phyloP scores from a whole-genome alignment of 2,113 vertebrate species.

The Callipepla squamata region DNA sequence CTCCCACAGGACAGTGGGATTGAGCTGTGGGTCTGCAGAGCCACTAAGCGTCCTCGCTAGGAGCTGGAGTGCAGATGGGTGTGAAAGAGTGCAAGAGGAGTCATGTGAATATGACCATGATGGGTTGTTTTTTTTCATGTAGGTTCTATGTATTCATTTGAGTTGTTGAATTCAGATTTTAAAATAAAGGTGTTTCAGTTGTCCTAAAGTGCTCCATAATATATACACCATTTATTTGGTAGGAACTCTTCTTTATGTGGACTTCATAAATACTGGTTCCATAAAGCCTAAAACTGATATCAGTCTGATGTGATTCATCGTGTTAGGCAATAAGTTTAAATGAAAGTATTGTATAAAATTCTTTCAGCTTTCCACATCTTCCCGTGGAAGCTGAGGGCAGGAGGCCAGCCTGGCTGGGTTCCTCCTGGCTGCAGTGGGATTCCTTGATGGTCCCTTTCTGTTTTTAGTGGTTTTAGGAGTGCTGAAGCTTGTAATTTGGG shows the following conservation, averaged over 20 bases:
- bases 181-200: background rate
- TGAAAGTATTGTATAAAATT: background rate
- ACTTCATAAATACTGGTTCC: background rate
- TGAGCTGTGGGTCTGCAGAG: background rate
- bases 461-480: background rate
- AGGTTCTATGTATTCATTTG: background rate
- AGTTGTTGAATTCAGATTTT: background rate
- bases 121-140: background rate
- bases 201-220: background rate
- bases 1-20: background rate
- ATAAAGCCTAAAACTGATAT: background rate
- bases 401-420: background rate
- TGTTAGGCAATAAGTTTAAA: background rate
- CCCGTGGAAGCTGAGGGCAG: background rate
- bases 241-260: background rate
- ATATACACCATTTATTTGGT: background rate
- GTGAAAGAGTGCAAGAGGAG: background rate
- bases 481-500: background rate
- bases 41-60: background rate
- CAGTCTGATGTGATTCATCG: background rate
- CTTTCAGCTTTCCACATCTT: background rate
- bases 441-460: background rate
- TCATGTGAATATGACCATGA: background rate
- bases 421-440: background rate
- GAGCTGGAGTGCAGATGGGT: background rate